Base-by-base conservation (phyloP, 2,888 invertebrate species). In the Nephrocerus scutellatus region DNA sequence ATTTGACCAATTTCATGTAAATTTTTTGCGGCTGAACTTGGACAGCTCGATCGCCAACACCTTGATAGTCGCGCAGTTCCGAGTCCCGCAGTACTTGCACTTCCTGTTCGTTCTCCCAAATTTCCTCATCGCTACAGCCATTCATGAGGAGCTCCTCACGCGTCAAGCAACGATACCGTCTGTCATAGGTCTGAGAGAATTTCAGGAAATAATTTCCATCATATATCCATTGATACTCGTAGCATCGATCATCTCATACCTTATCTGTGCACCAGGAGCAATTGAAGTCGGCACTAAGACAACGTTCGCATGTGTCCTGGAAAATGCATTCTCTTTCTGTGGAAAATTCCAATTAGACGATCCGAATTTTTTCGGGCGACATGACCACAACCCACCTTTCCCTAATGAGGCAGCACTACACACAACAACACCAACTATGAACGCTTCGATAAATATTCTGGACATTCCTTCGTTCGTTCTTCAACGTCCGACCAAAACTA, bases 1-100 rank as follows among this genome's bases (percentile, higher is more conserved):
- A 71, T 56, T 77, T 75, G 53, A 79, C 74, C 21, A 84, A 63
- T 36, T 73, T 74, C 1, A 82, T 55, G 22, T 69, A 70, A 15
- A 78, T 65, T 47, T 62, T 72, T 61, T 84, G 82, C 2, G 82
- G 83, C 49, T 72, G 75, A 31, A 84, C 74, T 60, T 84, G 84
- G 30, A 80, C 72, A 5, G 59, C 59, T 15, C 52, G 55, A 34
- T 53, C 53, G 37, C 48, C 49, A 3, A 35, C 73, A 12, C 70
- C 46, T 39, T 56, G 53, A 30, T 60, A 67, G 43, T 68, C 68
- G 45, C 56, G 58, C 6, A 62, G 42, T 4, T 55, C 52, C 2
- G 41, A 46, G 32, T 63, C 47, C 29, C 47, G 46, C 3, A 59
- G 38, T 6, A 56, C 31, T n/a, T 54, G 46, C 16, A 48, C 36